These are phyloP conservation scores for Hypselothyrea guttata DNA, from an alignment of 2,888 invertebrate species.

Conservation along the genomic window DNA sequence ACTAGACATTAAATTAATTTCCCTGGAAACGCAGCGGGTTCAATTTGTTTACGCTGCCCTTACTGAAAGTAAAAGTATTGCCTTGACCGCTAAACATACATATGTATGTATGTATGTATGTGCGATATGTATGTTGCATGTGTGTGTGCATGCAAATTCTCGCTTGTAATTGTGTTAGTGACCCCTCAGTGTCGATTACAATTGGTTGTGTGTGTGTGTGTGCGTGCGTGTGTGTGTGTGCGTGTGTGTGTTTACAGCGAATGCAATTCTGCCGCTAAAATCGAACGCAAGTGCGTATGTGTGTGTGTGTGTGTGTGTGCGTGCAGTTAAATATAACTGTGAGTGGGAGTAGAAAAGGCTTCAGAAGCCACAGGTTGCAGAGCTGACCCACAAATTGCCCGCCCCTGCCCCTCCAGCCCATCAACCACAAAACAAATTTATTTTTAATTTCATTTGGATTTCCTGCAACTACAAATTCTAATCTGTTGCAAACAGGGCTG, in stretches of 20 bases:
- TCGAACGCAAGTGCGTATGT: background rate
- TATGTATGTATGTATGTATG: constrained; percentile 1
- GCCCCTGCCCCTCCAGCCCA: no score
- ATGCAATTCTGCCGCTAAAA: constrained; percentile 28
- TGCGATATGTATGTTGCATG: no score
- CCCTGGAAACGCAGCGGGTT: constrained; percentile 45
- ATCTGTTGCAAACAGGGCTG: no score
- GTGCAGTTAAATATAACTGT: background rate
- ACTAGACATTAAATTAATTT: constrained; percentile 27
- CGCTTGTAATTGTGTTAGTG: constrained; percentile 35
- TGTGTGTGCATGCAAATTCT: constrained; percentile 27
- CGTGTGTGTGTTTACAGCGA: constrained; percentile 25
- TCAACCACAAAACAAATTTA: no score
- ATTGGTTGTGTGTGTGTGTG: constrained; percentile 1
- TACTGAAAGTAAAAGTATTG: constrained; percentile 46
- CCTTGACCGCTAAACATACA: constrained; percentile 40
- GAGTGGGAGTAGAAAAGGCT: background rate
- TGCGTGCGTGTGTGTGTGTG: constrained; percentile 1
- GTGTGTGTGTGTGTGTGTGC: no score
- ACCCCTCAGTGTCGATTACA: constrained; percentile 3
- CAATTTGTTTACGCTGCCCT: constrained; percentile 41
- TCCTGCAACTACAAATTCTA: no score
- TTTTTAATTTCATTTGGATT: no score
- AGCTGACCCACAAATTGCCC: no score
- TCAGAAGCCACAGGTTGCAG: background rate